Evolutionary conservation across 2,888 invertebrate genomes (phyloP), one percentile per base, ranked within the genome.

Genomic region (Pomacea canaliculata): DNA sequence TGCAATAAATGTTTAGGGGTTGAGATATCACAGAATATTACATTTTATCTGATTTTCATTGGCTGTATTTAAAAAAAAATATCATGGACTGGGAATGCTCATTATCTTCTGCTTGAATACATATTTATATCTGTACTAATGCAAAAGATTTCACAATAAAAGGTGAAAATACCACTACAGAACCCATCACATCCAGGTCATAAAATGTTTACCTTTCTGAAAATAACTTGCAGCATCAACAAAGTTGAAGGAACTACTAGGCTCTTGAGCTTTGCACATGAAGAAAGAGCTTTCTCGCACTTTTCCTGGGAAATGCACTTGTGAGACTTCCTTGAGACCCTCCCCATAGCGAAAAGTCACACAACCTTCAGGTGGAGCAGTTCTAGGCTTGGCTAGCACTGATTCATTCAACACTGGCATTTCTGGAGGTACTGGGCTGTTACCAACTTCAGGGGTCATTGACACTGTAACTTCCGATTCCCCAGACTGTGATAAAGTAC

Each of bases 191-290:
- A 37, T 37, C 37, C 37, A 37, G 37, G 37, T 8, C 10, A 19
- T 23, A 12, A n/a, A 63, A 63, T 19, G 19, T 80, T 73, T 71
- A 84, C 85, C 84, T 81, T 76, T 80, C 46, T 79, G 81, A 18
- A 85, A 77, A 76, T 78, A 83, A 49, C 70, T 74, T 51, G 80
- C 83, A 76, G 82, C 82, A 66, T 85, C 85, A 51, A 75, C 78
- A 48, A 81, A 67, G 74, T 83, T 82, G 76, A 83, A 85, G 51
- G 76, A 77, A 37, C 77, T 76, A 51, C 70, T 80, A 62, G 79
- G 48, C 65, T 75, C 74, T 63, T 83, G 79, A 49, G 77, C 67
- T 37, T 37, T 68, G 68, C 19, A 37, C 27, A 68, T 46, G 59
- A 79, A 37, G 70, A 80, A 81, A 46, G 69, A 59, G 27, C 82